Conservation (phyloP, 2,113 vertebrate genomes). For the Peromyscus polionotus region DNA sequence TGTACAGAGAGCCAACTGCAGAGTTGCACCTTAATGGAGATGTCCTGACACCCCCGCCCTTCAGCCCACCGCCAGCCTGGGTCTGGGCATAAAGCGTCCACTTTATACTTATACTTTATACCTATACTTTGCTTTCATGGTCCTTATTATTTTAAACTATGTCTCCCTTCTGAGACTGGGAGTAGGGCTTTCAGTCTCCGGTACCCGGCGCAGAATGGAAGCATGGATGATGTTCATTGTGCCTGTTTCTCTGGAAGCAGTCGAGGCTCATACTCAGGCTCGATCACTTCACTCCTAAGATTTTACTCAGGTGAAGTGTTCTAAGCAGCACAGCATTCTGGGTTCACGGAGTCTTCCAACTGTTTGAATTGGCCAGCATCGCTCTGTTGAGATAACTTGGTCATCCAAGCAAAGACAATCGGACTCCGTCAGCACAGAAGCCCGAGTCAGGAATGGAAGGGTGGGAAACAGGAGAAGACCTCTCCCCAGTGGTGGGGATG, state of each 20-base stretch:
- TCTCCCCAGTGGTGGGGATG: not conserved
- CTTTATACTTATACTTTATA: not conserved
- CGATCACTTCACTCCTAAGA: not conserved
- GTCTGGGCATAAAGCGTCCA: not conserved
- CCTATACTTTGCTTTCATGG: not conserved
- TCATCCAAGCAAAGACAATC: not conserved
- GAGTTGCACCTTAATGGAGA: not conserved
- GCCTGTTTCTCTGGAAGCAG: not conserved
- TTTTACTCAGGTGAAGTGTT: slow-evolving; percentile 42
- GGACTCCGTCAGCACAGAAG: not conserved
- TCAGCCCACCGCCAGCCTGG: not conserved
- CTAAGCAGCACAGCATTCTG: slow-evolving; percentile 25
- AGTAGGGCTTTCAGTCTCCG: not conserved
- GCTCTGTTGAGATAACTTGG: not conserved
- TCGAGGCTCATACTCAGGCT: not conserved
- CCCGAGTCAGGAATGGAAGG: not conserved
- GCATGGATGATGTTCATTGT: not conserved
- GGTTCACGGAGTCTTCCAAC: not conserved
- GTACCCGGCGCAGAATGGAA: not conserved
- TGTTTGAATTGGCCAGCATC: slow-evolving; percentile 22
- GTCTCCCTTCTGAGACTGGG: not conserved
- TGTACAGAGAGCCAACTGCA: not conserved
- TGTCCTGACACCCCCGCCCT: not conserved
- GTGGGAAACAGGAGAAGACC: not conserved
- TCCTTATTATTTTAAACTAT: not conserved